Percentiles rank a stretch among this genome's conserved stretches.
Evolutionary conservation across 1,140 invertebrate species (phyloP).

Genomic region (Macrobrachium nipponense): DNA sequence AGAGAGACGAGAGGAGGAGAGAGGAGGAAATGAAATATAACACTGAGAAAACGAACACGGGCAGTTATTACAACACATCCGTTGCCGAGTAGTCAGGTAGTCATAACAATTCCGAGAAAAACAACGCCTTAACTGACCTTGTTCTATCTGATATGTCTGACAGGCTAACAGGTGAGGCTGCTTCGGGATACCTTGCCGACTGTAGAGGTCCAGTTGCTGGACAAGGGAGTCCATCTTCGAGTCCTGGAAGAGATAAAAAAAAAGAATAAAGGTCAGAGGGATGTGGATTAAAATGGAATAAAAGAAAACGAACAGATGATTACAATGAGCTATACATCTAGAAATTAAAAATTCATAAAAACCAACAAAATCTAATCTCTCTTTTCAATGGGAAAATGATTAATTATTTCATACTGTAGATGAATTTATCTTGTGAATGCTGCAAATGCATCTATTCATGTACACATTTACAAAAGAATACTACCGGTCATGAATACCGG

Average conservation of each 20-base stretch:
- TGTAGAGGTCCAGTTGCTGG: slow-evolving; percentile 75
- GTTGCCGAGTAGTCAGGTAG: background rate
- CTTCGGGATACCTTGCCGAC: slow-evolving; percentile 77
- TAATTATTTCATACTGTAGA: too few relatives aligned
- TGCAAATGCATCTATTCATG: too few relatives aligned
- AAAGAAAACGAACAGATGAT: too few relatives aligned
- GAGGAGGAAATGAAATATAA: background rate
- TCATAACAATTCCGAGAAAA: background rate
- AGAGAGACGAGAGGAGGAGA: background rate
- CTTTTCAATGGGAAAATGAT: too few relatives aligned
- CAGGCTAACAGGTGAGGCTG: slow-evolving; percentile 65
- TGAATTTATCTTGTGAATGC: too few relatives aligned
- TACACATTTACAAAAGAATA: too few relatives aligned
- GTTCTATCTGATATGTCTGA: slow-evolving; percentile 16
- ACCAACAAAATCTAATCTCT: too few relatives aligned
- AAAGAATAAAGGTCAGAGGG: too few relatives aligned
- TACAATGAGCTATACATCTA: too few relatives aligned
- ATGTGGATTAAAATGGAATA: too few relatives aligned
- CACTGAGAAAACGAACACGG: background rate
- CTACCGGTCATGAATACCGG: too few relatives aligned
- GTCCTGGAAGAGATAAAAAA: slow-evolving; percentile 15
- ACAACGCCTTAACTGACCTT: slow-evolving; percentile 16
- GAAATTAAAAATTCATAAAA: too few relatives aligned
- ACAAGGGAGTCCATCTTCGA: slow-evolving; percentile 76
- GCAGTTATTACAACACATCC: background rate